Evolutionary conservation across 1,140 invertebrate genomes (phyloP), one percentile per base, ranked within the genome.

Genomic region (Tetragonula clypearis): DNA sequence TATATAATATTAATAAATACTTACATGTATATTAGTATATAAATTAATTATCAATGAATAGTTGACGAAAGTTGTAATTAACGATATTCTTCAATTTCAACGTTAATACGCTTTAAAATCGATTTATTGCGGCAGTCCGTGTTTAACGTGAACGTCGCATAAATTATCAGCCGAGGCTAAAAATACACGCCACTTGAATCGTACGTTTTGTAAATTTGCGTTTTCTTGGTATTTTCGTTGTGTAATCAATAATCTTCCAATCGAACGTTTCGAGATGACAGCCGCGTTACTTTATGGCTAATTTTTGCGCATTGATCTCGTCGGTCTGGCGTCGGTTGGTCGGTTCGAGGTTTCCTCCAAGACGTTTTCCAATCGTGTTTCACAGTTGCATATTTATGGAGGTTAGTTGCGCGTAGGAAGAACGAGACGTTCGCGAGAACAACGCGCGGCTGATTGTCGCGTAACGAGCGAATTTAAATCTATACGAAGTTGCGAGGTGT

Each of bases 401-500:
- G 49, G 65, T 26, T 62, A 80, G 35, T 15, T n/a, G 66, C 35
- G 72, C 79, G 87, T 86, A 60, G 84, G 86, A 82, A 53, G 86
- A 68, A 72, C 77, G 71, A 85, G 78, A 78, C 66, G 68, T 75
- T 75, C 68, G 30, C 55, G 74, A 75, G 82, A 84, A 60, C 65
- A 72, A 69, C 60, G 17, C 35, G n/a, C 15, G 30, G 2, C 30
- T 41, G 86, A 85, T 87, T 82, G 87, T 79, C 86, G 73, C 77
- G 74, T 87, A 88, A 88, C 87, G 75, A 85, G 69, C 79, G 65
- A 85, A 86, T 86, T 86, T 75, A 85, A 89, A 89, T 89, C 75
- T 72, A 82, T 56, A 49, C 65, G 60, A 14, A 21, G 11, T 30
- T 12, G 60, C 65, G 65, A 72, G 79, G 66, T 79, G 41, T 71